Evolutionary conservation across 2,888 invertebrate genomes (phyloP).

Genomic region (Cynaeus angustus): DNA sequence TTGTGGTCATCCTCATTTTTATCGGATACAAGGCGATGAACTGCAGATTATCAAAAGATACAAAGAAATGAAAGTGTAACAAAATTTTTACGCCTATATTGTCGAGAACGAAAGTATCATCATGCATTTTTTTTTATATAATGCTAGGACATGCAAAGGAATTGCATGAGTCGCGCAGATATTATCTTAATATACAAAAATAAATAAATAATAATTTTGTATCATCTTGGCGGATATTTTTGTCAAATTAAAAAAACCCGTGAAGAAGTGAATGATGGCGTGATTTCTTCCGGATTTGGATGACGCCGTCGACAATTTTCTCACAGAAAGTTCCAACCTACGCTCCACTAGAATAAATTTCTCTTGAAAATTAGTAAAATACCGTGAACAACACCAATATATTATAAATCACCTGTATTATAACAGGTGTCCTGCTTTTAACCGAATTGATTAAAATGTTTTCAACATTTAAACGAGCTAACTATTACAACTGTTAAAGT

Average conservation of each 20-base stretch:
- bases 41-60: not conserved
- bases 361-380: slow-evolving; percentile 24
- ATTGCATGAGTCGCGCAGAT: too few species aligned
- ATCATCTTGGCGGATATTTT: too few species aligned
- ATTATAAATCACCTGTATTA: slow-evolving; percentile 25
- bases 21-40: not conserved
- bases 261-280: not conserved
- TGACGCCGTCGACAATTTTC: slow-evolving; percentile 14
- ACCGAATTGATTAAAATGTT: slow-evolving; percentile 2
- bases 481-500: slow-evolving; percentile 3
- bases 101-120: not conserved
- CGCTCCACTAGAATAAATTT: slow-evolving; percentile 15
- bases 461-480: slow-evolving; percentile 2
- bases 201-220: too few species aligned
- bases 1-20: slow-evolving; percentile 32
- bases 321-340: slow-evolving; percentile 25
- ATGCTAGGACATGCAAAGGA: not conserved
- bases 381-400: slow-evolving; percentile 13
- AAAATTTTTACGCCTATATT: not conserved
- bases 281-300: slow-evolving; percentile 33
- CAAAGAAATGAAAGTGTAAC: not conserved
- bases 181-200: too few species aligned
- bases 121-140: not conserved
- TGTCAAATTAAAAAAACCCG: too few species aligned
- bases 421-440: slow-evolving; percentile 24